Base-by-base conservation (phyloP, 2,797 vertebrate genomes). In the Characodon lateralis region DNA sequence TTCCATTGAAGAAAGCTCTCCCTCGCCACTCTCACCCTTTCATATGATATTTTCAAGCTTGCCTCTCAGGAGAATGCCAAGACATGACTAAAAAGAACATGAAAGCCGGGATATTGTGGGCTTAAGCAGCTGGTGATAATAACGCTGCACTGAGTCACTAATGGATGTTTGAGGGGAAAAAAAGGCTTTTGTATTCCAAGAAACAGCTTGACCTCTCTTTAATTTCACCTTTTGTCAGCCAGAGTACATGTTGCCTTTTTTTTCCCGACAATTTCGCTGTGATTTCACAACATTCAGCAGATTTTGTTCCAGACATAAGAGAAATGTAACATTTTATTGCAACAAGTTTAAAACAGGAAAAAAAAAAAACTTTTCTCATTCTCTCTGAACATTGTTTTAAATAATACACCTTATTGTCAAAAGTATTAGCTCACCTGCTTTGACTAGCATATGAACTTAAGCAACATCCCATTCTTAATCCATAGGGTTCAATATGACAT, bases 111-210 rank as follows among this genome's bases (percentile, higher is more conserved):
- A 89, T 86, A 83, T 81, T 90, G 86, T 88, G 73, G 73, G 80
- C 78, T 87, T 79, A 90, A 92, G 86, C 82, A 89, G 82, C 83
- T 79, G 76, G 79, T 2, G 72, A 85, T 92, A 90, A 92, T 89
- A 87, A 87, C 80, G 82, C 80, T 73, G 82, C 82, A 74, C 81
- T 84, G 90, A 93, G 89, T 86, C 91, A 85, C 90, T 93, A 93
- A 94, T 93, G 89, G 88, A 85, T 92, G 89, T 91, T 88, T 41
- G 55, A 41, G 18, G 12, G 1, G 13, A 66, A 41, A 41, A 41
- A 92, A 91, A 88, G 80, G 89, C 87, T 89, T 87, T 86, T 84
- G 82, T 86, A 73, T 87, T 79, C 74, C 69, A 78, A 84, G 90
- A 88, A 87, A 74, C 83, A 82, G 80, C 82, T 88, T 90, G 89